Conservation (phyloP, 2,113 vertebrate genomes). For the Menura novaehollandiae region DNA sequence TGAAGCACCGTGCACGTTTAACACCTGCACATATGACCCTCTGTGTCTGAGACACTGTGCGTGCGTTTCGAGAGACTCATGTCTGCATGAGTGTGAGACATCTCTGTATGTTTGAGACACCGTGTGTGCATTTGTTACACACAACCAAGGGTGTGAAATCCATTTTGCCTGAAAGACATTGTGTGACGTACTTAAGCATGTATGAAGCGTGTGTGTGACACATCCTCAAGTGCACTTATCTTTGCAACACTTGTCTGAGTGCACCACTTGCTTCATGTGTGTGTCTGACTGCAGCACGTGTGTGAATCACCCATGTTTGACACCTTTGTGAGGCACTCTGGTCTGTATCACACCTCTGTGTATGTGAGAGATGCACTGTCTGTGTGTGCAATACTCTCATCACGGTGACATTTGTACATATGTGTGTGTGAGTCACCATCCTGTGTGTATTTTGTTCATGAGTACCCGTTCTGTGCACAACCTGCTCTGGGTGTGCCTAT, state of each 20-base stretch:
- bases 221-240: rapidly evolving
- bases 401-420: not conserved
- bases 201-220: not conserved
- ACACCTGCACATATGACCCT: rapidly evolving
- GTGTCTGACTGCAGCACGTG: not conserved
- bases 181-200: rapidly evolving
- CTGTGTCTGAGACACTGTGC: not conserved
- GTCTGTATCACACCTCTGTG: not conserved
- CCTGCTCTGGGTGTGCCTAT: not conserved
- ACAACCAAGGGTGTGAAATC: not conserved
- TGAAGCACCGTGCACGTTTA: rapidly evolving
- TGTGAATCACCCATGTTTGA: too few species aligned
- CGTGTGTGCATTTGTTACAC: not conserved
- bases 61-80: rapidly evolving
- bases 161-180: not conserved
- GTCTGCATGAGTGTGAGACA: not conserved
- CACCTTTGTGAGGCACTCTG: not conserved
- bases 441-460: not conserved
- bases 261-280: not conserved
- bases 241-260: not conserved
- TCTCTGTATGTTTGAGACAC: not conserved
- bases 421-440: not conserved
- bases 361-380: not conserved
- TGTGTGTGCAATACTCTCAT: not conserved
- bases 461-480: not conserved